Evolutionary conservation across 2,888 invertebrate species (phyloP).

Genomic region (Eucriotettix oculatus): DNA sequence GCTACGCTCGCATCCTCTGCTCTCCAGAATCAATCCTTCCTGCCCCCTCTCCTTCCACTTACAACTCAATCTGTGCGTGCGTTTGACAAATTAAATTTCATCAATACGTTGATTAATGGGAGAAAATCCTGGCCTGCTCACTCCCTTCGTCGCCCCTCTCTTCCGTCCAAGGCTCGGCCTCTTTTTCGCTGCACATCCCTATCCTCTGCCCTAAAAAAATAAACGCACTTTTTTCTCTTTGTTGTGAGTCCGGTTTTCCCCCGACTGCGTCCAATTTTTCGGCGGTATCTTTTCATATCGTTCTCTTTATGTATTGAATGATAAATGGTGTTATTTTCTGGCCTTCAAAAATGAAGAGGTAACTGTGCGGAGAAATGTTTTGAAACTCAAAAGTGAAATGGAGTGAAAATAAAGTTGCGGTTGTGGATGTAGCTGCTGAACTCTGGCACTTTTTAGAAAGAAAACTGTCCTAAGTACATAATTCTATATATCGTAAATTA

Average conservation of each 20-base stretch:
- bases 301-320: conserved; percentile 8
- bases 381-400: conserved; percentile 10
- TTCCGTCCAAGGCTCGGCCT: not conserved
- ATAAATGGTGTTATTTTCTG: conserved; percentile 8
- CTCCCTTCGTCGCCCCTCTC: not conserved
- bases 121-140: conserved; percentile 5
- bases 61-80: conserved; percentile 11
- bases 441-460: conserved; percentile 3
- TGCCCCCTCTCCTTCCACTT: conserved; percentile 1
- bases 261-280: conserved; percentile 7
- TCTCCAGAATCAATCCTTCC: conserved; percentile 1
- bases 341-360: not conserved
- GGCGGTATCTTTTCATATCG: conserved; percentile 4
- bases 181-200: not conserved
- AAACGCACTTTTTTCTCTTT: not conserved
- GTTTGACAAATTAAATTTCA: conserved; percentile 15
- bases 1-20: not conserved
- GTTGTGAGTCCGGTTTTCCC: not conserved
- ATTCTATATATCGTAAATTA: too few species aligned
- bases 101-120: conserved; percentile 14
- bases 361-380: conserved; percentile 4
- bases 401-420: conserved; percentile 5
- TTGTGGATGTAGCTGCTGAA: not conserved
- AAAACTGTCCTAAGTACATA: too few species aligned
- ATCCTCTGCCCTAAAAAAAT: not conserved